Percentiles rank a stretch among this genome's conserved stretches.
phyloP scores from a whole-genome alignment of 1,140 invertebrate species.

The Temnothorax curvispinosus region DNA sequence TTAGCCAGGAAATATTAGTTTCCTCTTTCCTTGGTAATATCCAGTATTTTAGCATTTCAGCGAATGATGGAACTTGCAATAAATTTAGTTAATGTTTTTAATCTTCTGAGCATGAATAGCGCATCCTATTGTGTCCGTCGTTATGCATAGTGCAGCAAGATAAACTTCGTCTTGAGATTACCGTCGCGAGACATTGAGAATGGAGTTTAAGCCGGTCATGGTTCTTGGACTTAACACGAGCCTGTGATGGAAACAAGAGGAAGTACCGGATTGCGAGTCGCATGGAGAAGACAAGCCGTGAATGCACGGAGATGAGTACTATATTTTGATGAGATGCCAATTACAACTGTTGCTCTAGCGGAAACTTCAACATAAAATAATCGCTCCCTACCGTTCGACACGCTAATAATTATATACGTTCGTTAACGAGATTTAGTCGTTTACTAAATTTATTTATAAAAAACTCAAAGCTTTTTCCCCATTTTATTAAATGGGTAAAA shows the following conservation, averaged over 20 bases:
- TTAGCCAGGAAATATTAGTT: not conserved
- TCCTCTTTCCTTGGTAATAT: not conserved
- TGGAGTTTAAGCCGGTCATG: slow-evolving; percentile 48
- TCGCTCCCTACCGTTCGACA: not conserved
- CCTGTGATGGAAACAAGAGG: slow-evolving; percentile 36
- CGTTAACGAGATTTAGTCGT: not conserved
- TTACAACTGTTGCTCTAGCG: slow-evolving; percentile 9
- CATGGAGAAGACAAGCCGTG: slow-evolving; percentile 10
- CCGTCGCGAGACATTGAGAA: slow-evolving; percentile 44
- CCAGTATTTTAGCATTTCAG: not conserved
- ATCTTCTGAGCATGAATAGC: slow-evolving; percentile 14
- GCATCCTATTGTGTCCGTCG: slow-evolving; percentile 28
- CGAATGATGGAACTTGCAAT: not conserved
- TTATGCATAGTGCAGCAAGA: slow-evolving; percentile 33
- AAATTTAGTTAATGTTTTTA: slow-evolving; percentile 51
- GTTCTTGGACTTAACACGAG: slow-evolving; percentile 42
- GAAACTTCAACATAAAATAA: not conserved
- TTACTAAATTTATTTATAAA: not conserved
- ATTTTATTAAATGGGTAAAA: not conserved
- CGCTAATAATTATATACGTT: not conserved
- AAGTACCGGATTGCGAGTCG: slow-evolving; percentile 16
- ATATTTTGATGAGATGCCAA: slow-evolving; percentile 23
- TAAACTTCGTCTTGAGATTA: slow-evolving; percentile 54
- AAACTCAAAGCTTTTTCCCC: not conserved
- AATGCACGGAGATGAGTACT: slow-evolving; percentile 12